A percentile compares a stretch with the other conserved stretches of the same genome.
Evolutionary conservation across 2,888 invertebrate genomes (phyloP).

Genomic region (Athalia cordata): DNA sequence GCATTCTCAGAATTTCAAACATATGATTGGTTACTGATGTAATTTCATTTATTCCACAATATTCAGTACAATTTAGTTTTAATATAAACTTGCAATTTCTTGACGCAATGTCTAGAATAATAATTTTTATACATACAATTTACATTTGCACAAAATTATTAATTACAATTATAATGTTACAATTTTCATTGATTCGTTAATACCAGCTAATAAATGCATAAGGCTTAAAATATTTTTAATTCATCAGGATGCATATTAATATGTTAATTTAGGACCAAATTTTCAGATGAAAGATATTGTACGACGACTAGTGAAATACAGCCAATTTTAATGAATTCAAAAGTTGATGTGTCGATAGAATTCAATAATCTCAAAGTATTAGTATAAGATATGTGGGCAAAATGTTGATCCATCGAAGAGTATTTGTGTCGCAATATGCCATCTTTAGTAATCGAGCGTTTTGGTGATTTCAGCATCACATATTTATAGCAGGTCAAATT

Average conservation of each 20-base stretch:
- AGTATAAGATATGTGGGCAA: constrained; percentile 28
- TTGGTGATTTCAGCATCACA: neutral
- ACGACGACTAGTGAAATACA: constrained; percentile 29
- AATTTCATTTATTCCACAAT: constrained; percentile 34
- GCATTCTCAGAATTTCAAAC: neutral
- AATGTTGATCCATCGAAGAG: neutral
- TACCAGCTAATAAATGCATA: constrained; percentile 32
- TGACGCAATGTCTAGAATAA: constrained; percentile 22
- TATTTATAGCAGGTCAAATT: no score
- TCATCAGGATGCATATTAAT: constrained; percentile 8
- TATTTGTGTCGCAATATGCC: neutral
- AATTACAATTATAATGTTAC: constrained; percentile 15
- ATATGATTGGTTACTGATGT: constrained; percentile 10
- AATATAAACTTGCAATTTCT: constrained; percentile 38
- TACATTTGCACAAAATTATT: neutral
- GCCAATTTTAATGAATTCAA: constrained; percentile 10
- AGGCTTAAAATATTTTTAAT: constrained; percentile 25
- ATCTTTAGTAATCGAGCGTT: neutral
- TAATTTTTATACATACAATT: constrained; percentile 5
- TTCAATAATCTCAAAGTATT: constrained; percentile 17
- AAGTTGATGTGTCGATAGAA: neutral
- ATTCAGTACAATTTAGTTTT: constrained; percentile 9
- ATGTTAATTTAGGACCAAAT: neutral
- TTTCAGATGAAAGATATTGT: neutral
- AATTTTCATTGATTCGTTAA: constrained; percentile 27